phyloP scores from a whole-genome alignment of 1,140 invertebrate species.

The Mizuhopecten yessoensis region DNA sequence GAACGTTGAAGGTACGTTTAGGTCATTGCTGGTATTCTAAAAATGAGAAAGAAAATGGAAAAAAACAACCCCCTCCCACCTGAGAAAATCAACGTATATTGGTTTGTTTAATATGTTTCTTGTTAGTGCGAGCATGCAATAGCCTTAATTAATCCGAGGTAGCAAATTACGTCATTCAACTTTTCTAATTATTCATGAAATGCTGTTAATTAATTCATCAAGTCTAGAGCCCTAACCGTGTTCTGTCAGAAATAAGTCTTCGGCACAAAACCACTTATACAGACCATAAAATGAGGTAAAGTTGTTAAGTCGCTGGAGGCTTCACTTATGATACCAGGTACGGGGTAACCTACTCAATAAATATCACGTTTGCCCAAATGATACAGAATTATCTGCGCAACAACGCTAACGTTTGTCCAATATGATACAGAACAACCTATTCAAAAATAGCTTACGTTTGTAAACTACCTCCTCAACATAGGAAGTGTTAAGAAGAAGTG shows the following conservation, averaged over 20 bases:
- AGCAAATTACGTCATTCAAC: not conserved
- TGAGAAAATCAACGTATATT: too few species aligned
- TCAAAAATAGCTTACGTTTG: too few species aligned
- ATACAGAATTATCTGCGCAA: not conserved
- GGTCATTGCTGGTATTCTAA: too few species aligned
- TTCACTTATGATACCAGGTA: not conserved
- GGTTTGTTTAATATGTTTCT: too few species aligned
- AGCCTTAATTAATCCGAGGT: not conserved
- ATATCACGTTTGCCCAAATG: too few species aligned
- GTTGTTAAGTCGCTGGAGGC: not conserved
- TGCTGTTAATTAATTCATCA: conserved; percentile 19
- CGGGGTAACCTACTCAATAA: not conserved
- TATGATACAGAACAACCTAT: not conserved
- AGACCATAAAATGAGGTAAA: not conserved
- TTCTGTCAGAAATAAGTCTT: not conserved
- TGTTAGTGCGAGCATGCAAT: not conserved
- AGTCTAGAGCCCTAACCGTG: not conserved
- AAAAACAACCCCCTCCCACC: too few species aligned
- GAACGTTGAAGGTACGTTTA: too few species aligned
- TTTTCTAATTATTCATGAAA: not conserved
- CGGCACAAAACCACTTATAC: not conserved
- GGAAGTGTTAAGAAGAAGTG: too few species aligned
- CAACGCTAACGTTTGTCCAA: not conserved
- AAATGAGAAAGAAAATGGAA: too few species aligned
- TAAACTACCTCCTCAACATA: too few species aligned